phyloP scores from a whole-genome alignment of 2,113 vertebrate genomes.

The pig (Sus scrofa) region DNA sequence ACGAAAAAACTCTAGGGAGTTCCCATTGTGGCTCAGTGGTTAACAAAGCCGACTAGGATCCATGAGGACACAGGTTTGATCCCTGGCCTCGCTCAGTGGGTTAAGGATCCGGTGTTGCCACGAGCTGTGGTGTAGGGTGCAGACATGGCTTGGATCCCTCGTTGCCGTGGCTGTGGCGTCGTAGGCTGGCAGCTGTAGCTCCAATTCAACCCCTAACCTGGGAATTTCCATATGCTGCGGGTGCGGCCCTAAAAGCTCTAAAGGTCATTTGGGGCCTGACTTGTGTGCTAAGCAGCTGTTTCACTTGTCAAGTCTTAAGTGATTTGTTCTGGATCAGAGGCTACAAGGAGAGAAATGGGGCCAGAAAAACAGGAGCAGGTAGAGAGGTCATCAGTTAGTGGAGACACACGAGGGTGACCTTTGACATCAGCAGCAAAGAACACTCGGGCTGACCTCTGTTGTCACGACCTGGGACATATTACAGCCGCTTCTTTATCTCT shows the following conservation, averaged over 20 bases:
- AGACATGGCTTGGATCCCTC: too few relatives aligned
- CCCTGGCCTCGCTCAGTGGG: too few relatives aligned
- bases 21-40: too few relatives aligned
- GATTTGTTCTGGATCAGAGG: conserved; percentile 47
- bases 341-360: background rate
- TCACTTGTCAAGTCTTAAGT: conserved; percentile 29
- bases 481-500: too few relatives aligned
- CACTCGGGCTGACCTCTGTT: background rate
- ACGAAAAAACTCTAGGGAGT: background rate
- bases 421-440: background rate
- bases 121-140: too few relatives aligned
- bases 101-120: too few relatives aligned
- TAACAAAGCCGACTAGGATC: too few relatives aligned
- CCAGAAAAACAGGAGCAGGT: background rate
- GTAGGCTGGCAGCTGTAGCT: too few relatives aligned
- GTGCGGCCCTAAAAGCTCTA: background rate
- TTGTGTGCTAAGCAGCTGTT: conserved; percentile 40
- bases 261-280: background rate
- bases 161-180: too few relatives aligned
- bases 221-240: too few relatives aligned
- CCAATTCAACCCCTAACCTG: too few relatives aligned
- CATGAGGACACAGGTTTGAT: too few relatives aligned
- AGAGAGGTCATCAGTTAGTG: background rate
- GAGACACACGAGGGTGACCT: background rate
- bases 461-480: background rate